These are phyloP conservation scores for Eurytemora carolleeae DNA, from an alignment of 1,140 invertebrate genomes.

Conservation along the genomic window DNA sequence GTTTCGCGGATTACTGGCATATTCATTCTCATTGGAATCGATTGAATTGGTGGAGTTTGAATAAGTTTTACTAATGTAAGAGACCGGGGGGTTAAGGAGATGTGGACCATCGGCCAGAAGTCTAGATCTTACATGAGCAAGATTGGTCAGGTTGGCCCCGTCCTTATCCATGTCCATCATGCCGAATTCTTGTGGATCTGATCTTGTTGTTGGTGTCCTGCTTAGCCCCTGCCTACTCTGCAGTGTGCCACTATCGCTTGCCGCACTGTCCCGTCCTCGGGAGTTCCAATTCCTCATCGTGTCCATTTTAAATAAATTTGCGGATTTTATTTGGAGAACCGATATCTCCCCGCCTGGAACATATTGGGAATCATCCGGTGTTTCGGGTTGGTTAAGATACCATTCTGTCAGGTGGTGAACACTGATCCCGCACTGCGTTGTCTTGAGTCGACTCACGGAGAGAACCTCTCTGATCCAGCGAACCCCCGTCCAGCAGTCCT, in stretches of 20 bases:
- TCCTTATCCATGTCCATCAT: background rate
- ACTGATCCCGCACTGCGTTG: conserved; percentile 24
- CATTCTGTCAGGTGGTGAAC: conserved; percentile 19
- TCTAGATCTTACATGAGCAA: background rate
- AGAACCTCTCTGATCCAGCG: conserved; percentile 89
- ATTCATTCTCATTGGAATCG: background rate
- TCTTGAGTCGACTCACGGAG: conserved; percentile 65
- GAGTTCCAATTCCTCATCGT: background rate
- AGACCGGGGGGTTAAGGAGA: background rate
- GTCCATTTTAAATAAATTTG: conserved; percentile 16
- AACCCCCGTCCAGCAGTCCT: conserved; percentile 67
- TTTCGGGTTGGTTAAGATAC: conserved; percentile 16
- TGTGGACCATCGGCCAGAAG: background rate
- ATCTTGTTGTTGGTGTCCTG: conserved; percentile 3
- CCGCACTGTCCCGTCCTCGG: background rate
- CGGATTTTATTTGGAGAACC: conserved; percentile 11
- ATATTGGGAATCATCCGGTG: conserved; percentile 14
- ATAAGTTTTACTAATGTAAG: background rate
- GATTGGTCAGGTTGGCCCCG: background rate
- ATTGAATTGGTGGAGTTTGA: background rate
- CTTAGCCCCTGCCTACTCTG: background rate
- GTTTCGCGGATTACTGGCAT: background rate
- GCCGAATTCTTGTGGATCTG: conserved; percentile 6
- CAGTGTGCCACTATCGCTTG: background rate
- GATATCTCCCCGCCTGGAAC: conserved; percentile 7